Base-by-base conservation (phyloP, 2,888 invertebrate species). In the Alentia gelatinosa region DNA sequence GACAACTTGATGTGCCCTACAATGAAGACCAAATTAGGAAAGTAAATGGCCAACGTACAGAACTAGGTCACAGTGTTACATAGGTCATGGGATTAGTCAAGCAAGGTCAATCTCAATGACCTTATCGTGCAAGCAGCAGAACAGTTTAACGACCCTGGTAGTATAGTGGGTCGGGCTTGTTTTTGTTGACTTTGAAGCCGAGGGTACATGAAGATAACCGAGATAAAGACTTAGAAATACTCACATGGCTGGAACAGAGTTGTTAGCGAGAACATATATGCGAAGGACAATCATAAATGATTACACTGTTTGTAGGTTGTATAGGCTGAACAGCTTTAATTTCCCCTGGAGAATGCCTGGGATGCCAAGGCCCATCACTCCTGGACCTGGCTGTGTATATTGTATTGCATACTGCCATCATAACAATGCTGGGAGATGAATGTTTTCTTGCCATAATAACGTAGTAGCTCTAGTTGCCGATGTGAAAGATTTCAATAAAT, bases 401-500 rank as follows among this genome's bases (percentile, higher is more conserved):
- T 74, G 30, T 74, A 74, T 33, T 74, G 74, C 74, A 1, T 33
- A 33, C 26, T 74, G 74, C 74, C 74, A 74, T 33, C 30, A 33
- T 74, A 74, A 74, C 26, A 33, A 74, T 74, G 74, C 74, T 74
- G 74, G 26, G 74, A 26, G 74, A 74, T 74, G 74, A 74, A 74
- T 74, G 74, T 74, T 74, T 74, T 74, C 74, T 74, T 74, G 74
- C 74, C 74, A 74, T 74, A 74, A 74, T 74, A 74, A 74, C 26
- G 74, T 74, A 74, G 74, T 74, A 74, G 74, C 74, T 74, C 19
- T 74, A 74, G 74, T 74, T 74, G 74, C 74, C 26, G 74, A 74
- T 74, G 74, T 74, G 74, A 74, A 74, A 74, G 74, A 33, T 74
- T 74, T 74, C 74, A 74, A 74, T 74, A 74, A 74, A 74, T 74